Evolutionary conservation across 1,140 invertebrate species (phyloP), one percentile per base, ranked within the genome.

Genomic region (Dermatophagoides farinae): DNA sequence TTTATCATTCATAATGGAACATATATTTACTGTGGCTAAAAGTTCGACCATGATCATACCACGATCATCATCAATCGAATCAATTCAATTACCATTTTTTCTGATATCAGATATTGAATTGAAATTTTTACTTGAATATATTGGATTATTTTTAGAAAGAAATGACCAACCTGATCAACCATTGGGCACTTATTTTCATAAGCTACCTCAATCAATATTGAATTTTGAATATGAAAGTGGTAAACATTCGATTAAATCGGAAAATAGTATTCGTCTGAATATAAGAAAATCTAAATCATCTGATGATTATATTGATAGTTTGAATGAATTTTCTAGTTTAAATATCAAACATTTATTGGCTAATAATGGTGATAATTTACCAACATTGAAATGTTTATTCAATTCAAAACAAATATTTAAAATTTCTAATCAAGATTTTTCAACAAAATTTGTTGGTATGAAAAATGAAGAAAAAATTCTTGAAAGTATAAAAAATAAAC

Each of bases 1-100:
- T 47, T 77, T 88, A 49, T 79, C 80, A n/a, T 79, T 80, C 40
- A 75, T 87, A 54, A 72, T 88, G 62, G 84, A 86, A 65, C 71
- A 75, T 8, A 77, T 88, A 65, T 68, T 86, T 38, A 78, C 8
- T 31, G 31, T 31, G 2, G 31, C 31, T 31, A 82, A 60, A 75
- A 78, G 39, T 72, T 71, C 5, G 71, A 75, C 41, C 31, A 31
- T 4, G 2, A 31, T 4, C 31, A 31, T n/a, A 31, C 31, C 2
- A 31, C 31, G 31, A 31, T 31, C 31, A 31, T 31, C 46, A 64
- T n/a, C 25, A 16, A 44, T 60, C 37, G 58, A 60, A 47, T 49
- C 58, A 5, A 18, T 14, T 11, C 2, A 57, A n/a, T 20, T 55
- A 20, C 53, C 53, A 23, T 55, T 39, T 44, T 55, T 55, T 55